Evolutionary conservation across 1,140 invertebrate species (phyloP), one percentile per base, ranked within the genome.

Genomic region (Heliothis subflexa): DNA sequence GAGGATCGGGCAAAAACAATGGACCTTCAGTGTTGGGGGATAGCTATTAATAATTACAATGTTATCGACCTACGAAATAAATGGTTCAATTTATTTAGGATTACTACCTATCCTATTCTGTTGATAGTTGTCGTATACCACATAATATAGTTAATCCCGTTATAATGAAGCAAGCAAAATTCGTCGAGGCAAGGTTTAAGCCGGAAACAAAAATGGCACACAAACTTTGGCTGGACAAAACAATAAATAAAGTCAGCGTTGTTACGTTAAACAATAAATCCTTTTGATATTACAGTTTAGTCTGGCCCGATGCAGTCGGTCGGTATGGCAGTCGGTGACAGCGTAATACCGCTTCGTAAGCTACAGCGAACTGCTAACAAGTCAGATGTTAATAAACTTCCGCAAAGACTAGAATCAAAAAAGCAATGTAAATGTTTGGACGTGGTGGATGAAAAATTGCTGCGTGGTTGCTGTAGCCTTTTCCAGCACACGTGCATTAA

Each of bases 261-360:
- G 45, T 59, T 57, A 71, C 47, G 21, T 64, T 45, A 81, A 76
- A 81, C 75, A 78, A 81, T 78, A 81, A 81, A 81, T 81, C 74
- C 74, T 73, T 74, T 72, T 72, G 79, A 77, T 80, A 80, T 72
- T 70, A 74, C 50, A 80, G 66, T 70, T 52, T 33, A 77, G 45
- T 33, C 18, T 47, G 11, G 45, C 50, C 49, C 74, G 49, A 78
- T 72, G 74, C 75, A 78, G 68, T 68, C 52, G 21, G 68, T 11
- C 33, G 62, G 66, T 55, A 57, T 77, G 78, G 70, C 78, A 75
- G 52, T 49, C 47, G 73, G 59, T 62, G 77, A 78, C 54, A 72
- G 40, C 55, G 49, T 72, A 78, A 61, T 78, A 62, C 57, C 40
- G 33, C 16, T 68, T 62, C 18, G 33, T 33, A 28, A 14, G 57